These are phyloP conservation scores for Xestobium rufovillosum DNA, from an alignment of 2,888 invertebrate genomes.

Conservation along the genomic window DNA sequence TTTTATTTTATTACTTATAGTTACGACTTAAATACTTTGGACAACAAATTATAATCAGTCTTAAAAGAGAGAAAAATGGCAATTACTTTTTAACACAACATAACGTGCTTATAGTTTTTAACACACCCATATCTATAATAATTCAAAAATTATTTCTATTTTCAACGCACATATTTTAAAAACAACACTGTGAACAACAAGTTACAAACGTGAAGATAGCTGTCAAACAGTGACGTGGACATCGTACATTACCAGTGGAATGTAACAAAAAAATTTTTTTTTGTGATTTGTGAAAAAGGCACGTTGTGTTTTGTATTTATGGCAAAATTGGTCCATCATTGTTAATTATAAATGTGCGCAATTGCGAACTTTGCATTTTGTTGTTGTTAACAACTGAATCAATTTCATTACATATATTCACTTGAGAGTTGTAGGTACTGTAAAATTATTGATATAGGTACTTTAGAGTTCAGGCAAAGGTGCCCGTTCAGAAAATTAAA, in stretches of 20 bases:
- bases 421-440: too few relatives aligned
- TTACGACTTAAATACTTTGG: conserved; percentile 2
- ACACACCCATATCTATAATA: too few relatives aligned
- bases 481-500: too few relatives aligned
- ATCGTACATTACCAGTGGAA: conserved; percentile 12
- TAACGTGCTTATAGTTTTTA: neutral
- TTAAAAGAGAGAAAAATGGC: conserved; percentile 44
- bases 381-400: conserved; percentile 22
- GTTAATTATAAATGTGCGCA: too few relatives aligned
- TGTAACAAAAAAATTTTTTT: conserved; percentile 28
- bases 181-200: neutral
- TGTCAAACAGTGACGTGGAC: conserved; percentile 12
- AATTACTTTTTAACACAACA: conserved; percentile 32
- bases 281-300: conserved; percentile 29
- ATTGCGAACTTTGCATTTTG: too few relatives aligned
- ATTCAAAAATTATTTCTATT: too few relatives aligned
- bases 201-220: conserved; percentile 7
- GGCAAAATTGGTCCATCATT: conserved; percentile 32
- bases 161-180: neutral
- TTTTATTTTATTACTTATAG: too few relatives aligned
- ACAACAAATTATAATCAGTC: conserved; percentile 36
- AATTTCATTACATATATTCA: too few relatives aligned
- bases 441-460: too few relatives aligned
- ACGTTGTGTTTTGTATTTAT: conserved; percentile 30
- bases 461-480: too few relatives aligned